phyloP scores from a whole-genome alignment of 2,888 invertebrate genomes.

The Amiota communis region DNA sequence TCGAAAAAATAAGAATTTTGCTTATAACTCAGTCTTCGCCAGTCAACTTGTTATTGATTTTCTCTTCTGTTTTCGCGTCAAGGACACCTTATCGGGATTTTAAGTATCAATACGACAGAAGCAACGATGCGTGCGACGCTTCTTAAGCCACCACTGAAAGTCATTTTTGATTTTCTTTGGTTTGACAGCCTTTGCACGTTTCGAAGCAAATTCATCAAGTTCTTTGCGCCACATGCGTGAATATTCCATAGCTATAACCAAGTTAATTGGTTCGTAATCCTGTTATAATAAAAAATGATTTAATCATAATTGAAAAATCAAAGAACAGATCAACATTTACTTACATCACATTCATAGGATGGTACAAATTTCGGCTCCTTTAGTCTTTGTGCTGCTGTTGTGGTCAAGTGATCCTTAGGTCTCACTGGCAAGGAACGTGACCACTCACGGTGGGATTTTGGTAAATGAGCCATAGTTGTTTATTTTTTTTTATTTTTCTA shows the following conservation, averaged over 20 bases:
- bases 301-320: background rate
- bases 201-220: constrained; percentile 43
- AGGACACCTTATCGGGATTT: no score
- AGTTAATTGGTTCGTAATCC: constrained; percentile 46
- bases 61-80: no score
- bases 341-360: constrained; percentile 55
- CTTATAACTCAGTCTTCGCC: no score
- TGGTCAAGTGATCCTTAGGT: constrained; percentile 57
- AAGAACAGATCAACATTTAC: constrained; percentile 18
- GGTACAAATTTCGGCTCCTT: constrained; percentile 44
- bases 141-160: constrained; percentile 56
- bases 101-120: constrained; percentile 41
- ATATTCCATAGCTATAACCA: constrained; percentile 55
- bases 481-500: constrained; percentile 30
- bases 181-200: constrained; percentile 36
- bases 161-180: constrained; percentile 56
- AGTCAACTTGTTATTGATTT: no score
- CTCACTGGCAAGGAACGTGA: constrained; percentile 43
- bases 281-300: constrained; percentile 27
- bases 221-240: constrained; percentile 56
- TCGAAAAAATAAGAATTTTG: no score
- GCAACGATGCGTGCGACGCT: constrained; percentile 48
- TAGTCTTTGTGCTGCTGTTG: constrained; percentile 40
- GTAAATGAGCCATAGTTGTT: no score
- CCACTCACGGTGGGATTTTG: constrained; percentile 47